phyloP scores from a whole-genome alignment of 2,888 invertebrate species.

The Hemicrepidius hirtus region DNA sequence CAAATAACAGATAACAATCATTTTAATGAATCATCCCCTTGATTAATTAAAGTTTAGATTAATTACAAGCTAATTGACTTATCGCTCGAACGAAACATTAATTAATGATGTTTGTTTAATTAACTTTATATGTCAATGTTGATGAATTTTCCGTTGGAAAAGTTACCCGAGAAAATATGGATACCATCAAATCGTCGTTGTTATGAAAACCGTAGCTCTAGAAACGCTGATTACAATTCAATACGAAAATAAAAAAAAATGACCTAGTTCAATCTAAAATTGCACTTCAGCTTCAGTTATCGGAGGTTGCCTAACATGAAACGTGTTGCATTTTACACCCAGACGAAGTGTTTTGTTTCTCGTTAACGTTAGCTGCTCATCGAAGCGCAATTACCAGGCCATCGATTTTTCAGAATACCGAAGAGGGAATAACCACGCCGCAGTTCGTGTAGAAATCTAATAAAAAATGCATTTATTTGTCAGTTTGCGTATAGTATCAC shows the following conservation, averaged over 20 bases:
- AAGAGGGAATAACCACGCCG: slow-evolving; percentile 25
- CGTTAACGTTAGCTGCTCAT: slow-evolving; percentile 13
- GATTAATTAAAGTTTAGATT: slow-evolving; percentile 35
- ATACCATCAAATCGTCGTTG: not conserved
- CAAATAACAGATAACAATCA: slow-evolving; percentile 22
- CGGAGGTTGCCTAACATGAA: not conserved
- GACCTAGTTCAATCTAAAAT: slow-evolving; percentile 6
- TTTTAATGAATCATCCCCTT: slow-evolving; percentile 14
- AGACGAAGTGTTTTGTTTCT: slow-evolving; percentile 26
- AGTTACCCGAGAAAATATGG: not conserved
- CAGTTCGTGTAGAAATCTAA: slow-evolving; percentile 19
- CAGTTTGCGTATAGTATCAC: slow-evolving; percentile 24
- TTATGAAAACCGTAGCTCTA: no score
- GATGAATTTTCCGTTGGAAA: not conserved
- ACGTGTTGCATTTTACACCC: slow-evolving; percentile 34
- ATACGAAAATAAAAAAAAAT: not conserved
- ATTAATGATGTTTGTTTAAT: slow-evolving; percentile 38
- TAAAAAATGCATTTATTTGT: slow-evolving; percentile 42
- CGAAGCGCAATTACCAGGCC: slow-evolving; percentile 26
- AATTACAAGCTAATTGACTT: slow-evolving; percentile 30
- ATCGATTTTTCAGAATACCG: slow-evolving; percentile 30
- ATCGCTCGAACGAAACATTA: slow-evolving; percentile 20
- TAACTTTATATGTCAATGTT: slow-evolving; percentile 20
- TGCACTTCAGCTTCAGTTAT: slow-evolving; percentile 16
- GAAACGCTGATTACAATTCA: not conserved